Evolutionary conservation across 2,113 vertebrate species (phyloP), one percentile per base, ranked within the genome.

Genomic region (Lophochroa leadbeateri): DNA sequence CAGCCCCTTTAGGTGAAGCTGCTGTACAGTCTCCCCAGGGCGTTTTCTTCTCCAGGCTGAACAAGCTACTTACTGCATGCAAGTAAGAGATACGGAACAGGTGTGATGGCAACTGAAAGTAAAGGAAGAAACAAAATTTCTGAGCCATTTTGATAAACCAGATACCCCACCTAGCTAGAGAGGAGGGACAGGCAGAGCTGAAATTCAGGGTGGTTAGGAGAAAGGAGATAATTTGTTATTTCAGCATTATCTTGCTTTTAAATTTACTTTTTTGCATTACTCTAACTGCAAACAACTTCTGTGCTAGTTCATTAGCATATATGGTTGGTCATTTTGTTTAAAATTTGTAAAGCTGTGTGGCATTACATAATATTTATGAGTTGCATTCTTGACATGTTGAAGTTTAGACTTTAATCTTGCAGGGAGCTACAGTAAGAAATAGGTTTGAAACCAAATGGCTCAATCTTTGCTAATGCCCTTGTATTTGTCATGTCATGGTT

Each of bases 341-440:
- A 44, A 50, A 44, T 63, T 76, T 63, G 9, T 47, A 47, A 71
- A 76, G 17, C 14, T 47, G 4, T 16, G 23, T 72, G 58, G 1
- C 80, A 7, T 43, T 44, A 13, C 14, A 3, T n/a, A 10, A 37
- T 43, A 33, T 67, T 52, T 70, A 21, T 0, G 0, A 44, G 13
- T 71, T 71, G 4, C 12, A 14, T 43, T 75, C 55, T 81, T 75
- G 28, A 27, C 6, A 2, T 9, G 17, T 25, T 63, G 46, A 37
- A 46, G 13, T 65, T 80, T 24, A n/a, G 24, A 23, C 24, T 61
- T 82, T 8, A 35, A 24, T 69, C 37, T 49, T 44, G 20, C 11
- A 60, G 39, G 47, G 23, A 76, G 10, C n/a, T 76, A 37, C 21
- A 25, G 11, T 64, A 55, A 53, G 50, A 87, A 85, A 24, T 7